Conservation (phyloP, 1,140 invertebrate species). For the Heterodera carotae region DNA sequence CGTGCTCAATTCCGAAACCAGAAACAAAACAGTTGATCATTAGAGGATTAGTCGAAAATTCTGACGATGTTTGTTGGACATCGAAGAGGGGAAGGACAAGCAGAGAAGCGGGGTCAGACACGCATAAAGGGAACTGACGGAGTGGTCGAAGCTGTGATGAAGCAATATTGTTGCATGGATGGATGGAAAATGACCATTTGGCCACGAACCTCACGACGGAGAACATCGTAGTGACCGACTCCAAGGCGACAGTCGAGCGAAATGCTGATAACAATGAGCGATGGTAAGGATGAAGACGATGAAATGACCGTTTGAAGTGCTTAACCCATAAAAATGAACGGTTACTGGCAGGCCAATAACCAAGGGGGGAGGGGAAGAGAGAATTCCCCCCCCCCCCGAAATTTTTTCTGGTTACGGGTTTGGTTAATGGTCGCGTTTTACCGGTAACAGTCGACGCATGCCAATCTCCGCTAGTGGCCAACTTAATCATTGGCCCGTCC, state of each 20-base stretch:
- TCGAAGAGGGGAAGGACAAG: background rate
- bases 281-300: background rate
- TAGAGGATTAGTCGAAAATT: background rate
- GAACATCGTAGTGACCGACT: background rate
- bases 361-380: too few relatives aligned
- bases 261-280: background rate
- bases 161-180: background rate
- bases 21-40: background rate
- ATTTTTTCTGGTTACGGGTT: too few relatives aligned
- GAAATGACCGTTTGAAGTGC: background rate
- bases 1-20: background rate
- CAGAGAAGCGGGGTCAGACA: conserved; percentile 17
- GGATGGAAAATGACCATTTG: background rate
- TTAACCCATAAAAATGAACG: background rate
- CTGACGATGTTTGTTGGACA: too few relatives aligned
- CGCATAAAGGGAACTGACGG: background rate
- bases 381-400: too few relatives aligned
- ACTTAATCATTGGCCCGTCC: background rate
- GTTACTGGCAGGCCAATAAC: too few relatives aligned
- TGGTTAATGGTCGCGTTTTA: too few relatives aligned
- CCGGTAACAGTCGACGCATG: conserved; percentile 20
- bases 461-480: background rate
- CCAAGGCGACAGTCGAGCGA: conserved; percentile 12
- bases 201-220: background rate
- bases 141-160: background rate